A percentile compares a stretch with the other conserved stretches of the same genome.
Conservation (phyloP, 2,888 invertebrate species). For the Ectemnius continuus region DNA sequence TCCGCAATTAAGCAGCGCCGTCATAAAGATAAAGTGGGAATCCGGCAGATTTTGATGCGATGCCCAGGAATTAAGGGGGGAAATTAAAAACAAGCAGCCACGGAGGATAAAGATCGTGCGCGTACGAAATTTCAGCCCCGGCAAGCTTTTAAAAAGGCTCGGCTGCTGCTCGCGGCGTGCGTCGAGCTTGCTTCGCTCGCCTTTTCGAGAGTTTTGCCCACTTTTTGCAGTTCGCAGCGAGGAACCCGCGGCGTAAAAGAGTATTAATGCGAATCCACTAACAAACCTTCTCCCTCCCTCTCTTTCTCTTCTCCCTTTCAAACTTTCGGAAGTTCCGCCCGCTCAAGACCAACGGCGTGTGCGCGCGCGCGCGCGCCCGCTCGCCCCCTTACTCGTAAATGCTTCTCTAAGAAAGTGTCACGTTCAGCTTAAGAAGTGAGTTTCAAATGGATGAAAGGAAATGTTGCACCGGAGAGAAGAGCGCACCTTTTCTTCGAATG, state of each 20-base stretch:
- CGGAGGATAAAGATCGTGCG: neutral
- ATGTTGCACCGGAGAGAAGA: neutral
- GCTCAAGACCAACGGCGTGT: neutral
- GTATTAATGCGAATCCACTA: constrained; percentile 1
- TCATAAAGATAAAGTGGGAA: constrained; percentile 2
- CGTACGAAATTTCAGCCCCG: neutral
- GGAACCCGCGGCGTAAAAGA: neutral
- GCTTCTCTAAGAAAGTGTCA: constrained; percentile 4
- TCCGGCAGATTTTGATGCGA: constrained; percentile 4
- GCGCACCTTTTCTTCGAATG: neutral
- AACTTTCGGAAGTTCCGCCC: neutral
- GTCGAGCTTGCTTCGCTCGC: neutral
- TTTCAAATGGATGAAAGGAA: constrained; percentile 4
- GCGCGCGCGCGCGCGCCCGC: neutral
- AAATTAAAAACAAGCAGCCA: neutral
- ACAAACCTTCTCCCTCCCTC: neutral
- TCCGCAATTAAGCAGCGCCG: constrained; percentile 2
- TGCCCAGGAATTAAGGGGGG: too few relatives aligned
- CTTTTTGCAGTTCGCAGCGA: neutral
- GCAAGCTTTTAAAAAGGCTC: constrained; percentile 10
- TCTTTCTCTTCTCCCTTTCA: neutral
- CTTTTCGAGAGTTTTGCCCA: constrained; percentile 9
- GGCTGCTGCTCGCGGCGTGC: constrained; percentile 1
- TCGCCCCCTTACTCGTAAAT: neutral
- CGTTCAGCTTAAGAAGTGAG: neutral